Conservation (phyloP, 1,140 invertebrate genomes). For the Formica exsecta region DNA sequence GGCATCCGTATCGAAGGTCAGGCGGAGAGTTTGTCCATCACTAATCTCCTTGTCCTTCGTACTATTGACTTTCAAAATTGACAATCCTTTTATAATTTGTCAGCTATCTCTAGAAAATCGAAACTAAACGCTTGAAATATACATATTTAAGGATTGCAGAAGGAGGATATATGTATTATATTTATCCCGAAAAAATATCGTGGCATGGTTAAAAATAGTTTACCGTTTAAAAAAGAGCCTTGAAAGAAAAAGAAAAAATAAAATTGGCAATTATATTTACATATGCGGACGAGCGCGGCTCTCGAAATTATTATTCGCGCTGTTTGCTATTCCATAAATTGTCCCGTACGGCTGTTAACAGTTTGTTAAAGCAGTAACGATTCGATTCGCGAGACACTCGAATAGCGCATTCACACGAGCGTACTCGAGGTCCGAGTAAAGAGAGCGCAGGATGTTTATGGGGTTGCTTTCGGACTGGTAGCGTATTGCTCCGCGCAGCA, state of each 20-base stretch:
- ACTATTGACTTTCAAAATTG: not conserved
- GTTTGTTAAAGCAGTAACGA: slow-evolving; percentile 76
- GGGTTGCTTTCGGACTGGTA: slow-evolving; percentile 79
- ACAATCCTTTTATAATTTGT: slow-evolving; percentile 32
- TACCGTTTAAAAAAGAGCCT: not conserved
- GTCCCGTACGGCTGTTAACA: slow-evolving; percentile 73
- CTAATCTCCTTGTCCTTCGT: slow-evolving; percentile 22
- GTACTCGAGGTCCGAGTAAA: slow-evolving; percentile 75
- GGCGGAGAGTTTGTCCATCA: slow-evolving; percentile 73
- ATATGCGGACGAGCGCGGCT: not conserved
- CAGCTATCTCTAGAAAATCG: not conserved
- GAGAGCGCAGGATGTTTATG: slow-evolving; percentile 81
- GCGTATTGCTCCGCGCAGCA: slow-evolving; percentile 82
- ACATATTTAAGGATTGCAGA: not conserved
- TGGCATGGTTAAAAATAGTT: not conserved
- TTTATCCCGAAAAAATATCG: not conserved
- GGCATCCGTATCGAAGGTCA: slow-evolving; percentile 76
- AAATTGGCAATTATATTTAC: slow-evolving; percentile 32
- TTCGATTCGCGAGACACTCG: slow-evolving; percentile 76
- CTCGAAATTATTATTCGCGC: slow-evolving; percentile 43
- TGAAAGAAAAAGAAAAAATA: not conserved
- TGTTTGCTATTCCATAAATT: slow-evolving; percentile 43
- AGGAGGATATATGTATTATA: not conserved
- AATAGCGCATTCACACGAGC: slow-evolving; percentile 79
- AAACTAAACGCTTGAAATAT: not conserved